Evolutionary conservation across 2,113 vertebrate species (phyloP), one percentile per base, ranked within the genome.

Genomic region (Etheostoma spectabile): DNA sequence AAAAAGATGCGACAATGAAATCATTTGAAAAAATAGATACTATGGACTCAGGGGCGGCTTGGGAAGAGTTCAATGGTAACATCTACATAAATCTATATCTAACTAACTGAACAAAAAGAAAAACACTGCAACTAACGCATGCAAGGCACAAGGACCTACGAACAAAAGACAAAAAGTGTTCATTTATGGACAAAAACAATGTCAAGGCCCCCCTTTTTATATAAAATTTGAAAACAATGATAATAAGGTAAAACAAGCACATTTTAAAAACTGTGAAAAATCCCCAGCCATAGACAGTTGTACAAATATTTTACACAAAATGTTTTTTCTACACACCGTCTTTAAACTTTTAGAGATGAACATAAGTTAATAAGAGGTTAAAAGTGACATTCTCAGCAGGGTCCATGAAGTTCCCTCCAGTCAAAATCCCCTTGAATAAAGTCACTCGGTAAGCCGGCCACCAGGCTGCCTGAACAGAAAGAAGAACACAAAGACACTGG

Each of bases 301-400:
- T 97, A 97, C 96, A 96, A 94, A 97, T 95, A 96, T 95, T 96
- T 95, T 96, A 95, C 92, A 95, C 89, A 94, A 93, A 93, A 91
- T 84, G 92, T 94, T 91, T 94, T 89, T 88, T 90, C 90, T 92
- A 90, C 93, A 94, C 90, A 91, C 94, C 90, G 81, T 94, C 82
- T 89, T 94, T 95, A 94, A 96, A 96, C 96, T 94, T 95, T 96
- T 95, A 93, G 96, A 95, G 96, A 97, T 95, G 93, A 92, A 93
- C 90, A 93, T 94, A 94, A 94, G 91, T 94, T 95, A 95, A 95
- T 94, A 94, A 94, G 87, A 92, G 77, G 93, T 94, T 93, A 94
- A 94, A 93, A 91, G 93, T 89, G 91, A 93, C 93, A 86, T 86
- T 90, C 89, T 91, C 84, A 84, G 84, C 82, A 88, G 83, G 86